Base-by-base conservation (phyloP, 2,113 vertebrate genomes). In the Scolopax mira region DNA sequence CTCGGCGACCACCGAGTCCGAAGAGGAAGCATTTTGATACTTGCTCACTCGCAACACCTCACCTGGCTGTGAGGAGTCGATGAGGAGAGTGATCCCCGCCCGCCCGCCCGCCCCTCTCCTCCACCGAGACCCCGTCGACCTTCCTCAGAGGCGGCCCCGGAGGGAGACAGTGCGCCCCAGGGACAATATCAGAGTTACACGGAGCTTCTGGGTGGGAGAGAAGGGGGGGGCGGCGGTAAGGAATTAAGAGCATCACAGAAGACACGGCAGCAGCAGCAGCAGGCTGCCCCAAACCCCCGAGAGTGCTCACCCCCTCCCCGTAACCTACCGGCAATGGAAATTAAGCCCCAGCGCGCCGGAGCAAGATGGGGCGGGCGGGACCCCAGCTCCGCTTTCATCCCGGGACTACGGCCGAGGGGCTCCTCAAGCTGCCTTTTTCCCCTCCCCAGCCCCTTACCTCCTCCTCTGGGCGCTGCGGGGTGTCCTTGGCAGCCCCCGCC, bases 161-260 rank as follows among this genome's bases (percentile, higher is more conserved):
- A 24, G 10, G 11, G 25, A 48, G 46, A 48, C 0, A 4, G 64
- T 0, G 22, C 33, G 3, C 23, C 42, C 15, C 41, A 61, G 35
- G 60, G 51, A 18, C 33, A 51, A 1, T 3, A 3, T 2, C 11
- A 6, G n/a, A 35, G 13, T 5, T 6, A 15, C 33, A 6, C 7
- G 10, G 74, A 15, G 28, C 33, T 48, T 27, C 35, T n/a, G 3
- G 23, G 58, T 4, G 61, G 27, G 39, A 13, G 52, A 11, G 23
- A 28, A 22, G 22, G 11, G 11, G 11, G 11, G 14, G 18, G 7
- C 2, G 25, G 30, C 1, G 9, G n/a, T 19, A 18, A 28, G 37
- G 23, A 7, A 1, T n/a, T 3, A 0, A 6, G 52, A 28, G 17
- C 80, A 3, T 27, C 65, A 1, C 55, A 35, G 44, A 3, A 7